phyloP scores from a whole-genome alignment of 2,797 vertebrate species.

The Gallinago nigripennis region DNA sequence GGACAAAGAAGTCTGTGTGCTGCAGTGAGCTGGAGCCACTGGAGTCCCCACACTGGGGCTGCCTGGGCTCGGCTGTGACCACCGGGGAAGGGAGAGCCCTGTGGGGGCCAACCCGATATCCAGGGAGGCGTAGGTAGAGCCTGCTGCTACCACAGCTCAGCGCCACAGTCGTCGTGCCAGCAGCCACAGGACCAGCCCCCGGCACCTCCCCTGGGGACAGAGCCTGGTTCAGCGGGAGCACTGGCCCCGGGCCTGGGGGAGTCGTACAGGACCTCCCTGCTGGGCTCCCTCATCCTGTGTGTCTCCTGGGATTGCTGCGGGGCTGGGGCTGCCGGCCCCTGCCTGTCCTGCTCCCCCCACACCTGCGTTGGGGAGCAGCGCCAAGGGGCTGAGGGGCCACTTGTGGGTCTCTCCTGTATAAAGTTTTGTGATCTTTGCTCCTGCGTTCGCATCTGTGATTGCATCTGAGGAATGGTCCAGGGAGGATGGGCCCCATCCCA shows the following conservation, averaged over 20 bases:
- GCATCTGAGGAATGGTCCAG: rapidly evolving
- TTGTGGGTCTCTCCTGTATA: conserved; percentile 1
- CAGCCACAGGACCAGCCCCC: neutral
- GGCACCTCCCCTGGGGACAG: neutral
- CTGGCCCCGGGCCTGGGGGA: neutral
- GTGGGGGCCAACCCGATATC: neutral
- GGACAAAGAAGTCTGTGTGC: conserved; percentile 61
- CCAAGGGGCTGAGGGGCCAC: neutral
- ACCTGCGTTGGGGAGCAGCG: rapidly evolving
- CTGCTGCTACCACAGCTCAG: neutral
- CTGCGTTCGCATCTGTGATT: rapidly evolving
- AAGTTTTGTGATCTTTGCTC: conserved; percentile 54
- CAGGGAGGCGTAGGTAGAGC: neutral
- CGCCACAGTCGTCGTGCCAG: rapidly evolving
- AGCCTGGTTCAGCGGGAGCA: neutral
- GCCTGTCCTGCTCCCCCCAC: rapidly evolving
- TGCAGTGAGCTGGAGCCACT: conserved; percentile 71
- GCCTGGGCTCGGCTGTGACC: neutral
- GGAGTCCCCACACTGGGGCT: rapidly evolving
- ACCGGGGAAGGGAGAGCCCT: neutral
- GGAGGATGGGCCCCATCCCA: neutral
- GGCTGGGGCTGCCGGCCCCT: neutral
- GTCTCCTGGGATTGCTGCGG: rapidly evolving
- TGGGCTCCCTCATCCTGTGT: neutral
- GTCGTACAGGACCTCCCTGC: rapidly evolving